Evolutionary conservation across 2,888 invertebrate genomes (phyloP), one percentile per base, ranked within the genome.

Genomic region (Mythimna loreyi): DNA sequence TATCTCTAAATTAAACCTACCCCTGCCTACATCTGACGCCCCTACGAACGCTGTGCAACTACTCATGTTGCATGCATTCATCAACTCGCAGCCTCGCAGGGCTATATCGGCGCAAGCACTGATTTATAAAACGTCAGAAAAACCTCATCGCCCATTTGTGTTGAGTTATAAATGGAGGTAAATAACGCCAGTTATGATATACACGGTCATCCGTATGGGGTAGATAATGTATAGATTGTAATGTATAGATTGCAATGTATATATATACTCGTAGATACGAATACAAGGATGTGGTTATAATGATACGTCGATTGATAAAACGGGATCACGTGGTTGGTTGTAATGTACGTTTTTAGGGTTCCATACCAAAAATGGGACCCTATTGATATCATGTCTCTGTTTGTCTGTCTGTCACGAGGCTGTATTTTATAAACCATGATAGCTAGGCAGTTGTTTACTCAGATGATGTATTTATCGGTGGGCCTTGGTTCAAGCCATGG

Each of bases 61-160:
- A 78, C 85, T 92, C 90, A 82, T 75, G 89, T 92, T 90, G 84
- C 90, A 83, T 85, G 86, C 92, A 93, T 94, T 93, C 92, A 94
- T 94, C 94, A 79, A 67, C 79, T 92, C 86, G 77, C 89, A 90
- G 91, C 64, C 79, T 92, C 86, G 77, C 89, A 90, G 91, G 90
- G 89, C 90, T 92, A 92, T 90, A 93, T 90, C 90, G 86, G 77
- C 72, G 85, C 82, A 84, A 85, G 82, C 86, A 81, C 87, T 92
- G 93, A 94, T 94, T 93, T 92, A 94, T 92, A 88, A 80, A 84
- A 82, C 87, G 91, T 90, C 92, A 89, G 89, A 87, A 90, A 89
- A 90, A 83, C 85, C 89, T 87, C 88, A 87, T 86, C 85, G 84
- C 75, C 88, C 87, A 91, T 92, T 91, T 92, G 89, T 90, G 86